Evolutionary conservation across 2,797 vertebrate species (phyloP), one percentile per base, ranked within the genome.

Genomic region (Cirrhinus molitorella): DNA sequence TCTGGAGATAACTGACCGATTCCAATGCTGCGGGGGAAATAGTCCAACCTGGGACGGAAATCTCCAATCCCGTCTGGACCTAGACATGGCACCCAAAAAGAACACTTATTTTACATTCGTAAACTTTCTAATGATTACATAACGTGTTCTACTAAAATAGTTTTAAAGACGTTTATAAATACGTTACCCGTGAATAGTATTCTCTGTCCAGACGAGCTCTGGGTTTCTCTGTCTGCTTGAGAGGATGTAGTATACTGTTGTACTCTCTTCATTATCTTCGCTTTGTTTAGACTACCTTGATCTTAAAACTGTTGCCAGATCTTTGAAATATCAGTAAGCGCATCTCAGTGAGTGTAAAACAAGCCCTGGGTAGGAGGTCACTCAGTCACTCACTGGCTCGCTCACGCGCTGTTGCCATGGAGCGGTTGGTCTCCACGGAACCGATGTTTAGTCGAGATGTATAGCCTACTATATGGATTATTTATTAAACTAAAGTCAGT

Each of bases 181-280:
- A 16, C 37, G 31, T 23, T 92, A 96, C 94, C 95, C 93, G 95
- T 95, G 76, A 95, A 96, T 53, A 96, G 78, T 57, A 95, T 94
- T 89, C 94, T 92, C 51, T 93, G 91, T 55, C 95, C 94, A 61
- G 16, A 40, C 47, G 45, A 63, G 63, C 70, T 79, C 19, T 37
- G 85, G 0, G 21, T 55, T 43, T 5, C 51, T 1, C 12, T 7
- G 40, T 7, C 49, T 37, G 40, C 16, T 21, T 13, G 16, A 80
- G 23, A 47, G 65, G 55, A 16, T 63, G 75, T 25, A 16, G 25
- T 59, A 4, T 13, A 78, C n/a, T 53, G n/a, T n/a, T 59, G 11
- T 25, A 37, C 11, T 11, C 12, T 21, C 28, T 51, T 85, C 83
- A 86, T 85, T 3, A 28, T 8, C 7, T 25, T 65, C 3, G 2